Conservation (phyloP, 2,113 vertebrate genomes). For the Alosa alosa region DNA sequence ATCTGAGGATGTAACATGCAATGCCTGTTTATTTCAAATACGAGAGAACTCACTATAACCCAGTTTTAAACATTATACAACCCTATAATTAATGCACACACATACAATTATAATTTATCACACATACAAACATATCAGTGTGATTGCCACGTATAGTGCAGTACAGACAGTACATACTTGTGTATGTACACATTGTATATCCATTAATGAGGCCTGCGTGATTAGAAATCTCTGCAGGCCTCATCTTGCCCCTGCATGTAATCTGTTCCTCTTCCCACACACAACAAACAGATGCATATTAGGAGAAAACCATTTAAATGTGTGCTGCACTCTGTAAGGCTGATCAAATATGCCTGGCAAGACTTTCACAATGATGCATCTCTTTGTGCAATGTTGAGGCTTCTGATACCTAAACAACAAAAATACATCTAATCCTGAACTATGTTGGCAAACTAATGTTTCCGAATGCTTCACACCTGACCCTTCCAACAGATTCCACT, state of each 20-base stretch:
- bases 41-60: neutral
- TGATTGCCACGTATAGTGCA: neutral
- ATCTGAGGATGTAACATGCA: neutral
- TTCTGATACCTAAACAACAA: neutral
- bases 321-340: neutral
- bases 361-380: too few species aligned
- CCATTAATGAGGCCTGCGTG: too few species aligned
- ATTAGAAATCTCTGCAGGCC: too few species aligned
- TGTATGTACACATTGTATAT: neutral
- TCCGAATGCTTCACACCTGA: too few species aligned
- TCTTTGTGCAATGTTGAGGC: neutral
- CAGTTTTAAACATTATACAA: neutral
- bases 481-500: too few species aligned
- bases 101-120: neutral
- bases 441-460: neutral
- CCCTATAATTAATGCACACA: neutral
- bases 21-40: neutral
- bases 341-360: too few species aligned
- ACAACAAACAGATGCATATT: neutral
- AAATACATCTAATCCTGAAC: neutral
- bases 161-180: neutral
- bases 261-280: neutral
- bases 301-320: neutral
- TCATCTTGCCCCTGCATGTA: neutral
- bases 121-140: neutral